Conservation (phyloP, 2,113 vertebrate species). For the Festucalex cinctus region DNA sequence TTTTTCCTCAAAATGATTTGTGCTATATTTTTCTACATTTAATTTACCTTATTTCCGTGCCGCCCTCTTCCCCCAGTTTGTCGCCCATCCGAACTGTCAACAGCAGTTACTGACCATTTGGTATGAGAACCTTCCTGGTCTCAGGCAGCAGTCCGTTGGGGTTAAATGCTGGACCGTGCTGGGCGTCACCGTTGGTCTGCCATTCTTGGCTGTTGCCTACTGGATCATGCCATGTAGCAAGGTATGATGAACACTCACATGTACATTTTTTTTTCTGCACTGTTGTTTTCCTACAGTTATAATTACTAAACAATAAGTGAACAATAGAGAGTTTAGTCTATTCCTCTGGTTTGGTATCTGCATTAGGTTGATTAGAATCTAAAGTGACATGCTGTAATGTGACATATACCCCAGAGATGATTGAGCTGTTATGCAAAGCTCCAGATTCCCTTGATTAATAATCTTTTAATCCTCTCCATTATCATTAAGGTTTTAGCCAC, state of each 20-base stretch:
- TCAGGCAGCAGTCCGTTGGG: slow-evolving; percentile 91
- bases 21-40: background rate
- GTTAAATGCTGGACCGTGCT: slow-evolving; percentile 96
- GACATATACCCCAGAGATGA: background rate
- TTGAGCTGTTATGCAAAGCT: background rate
- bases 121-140: slow-evolving; percentile 94
- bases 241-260: slow-evolving; percentile 71
- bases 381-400: background rate
- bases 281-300: background rate
- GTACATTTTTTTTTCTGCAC: too few relatives aligned
- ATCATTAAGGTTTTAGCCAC: background rate
- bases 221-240: slow-evolving; percentile 97
- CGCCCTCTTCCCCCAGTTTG: slow-evolving; percentile 75
- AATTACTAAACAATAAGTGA: background rate
- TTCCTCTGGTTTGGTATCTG: background rate
- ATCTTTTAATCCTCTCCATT: background rate
- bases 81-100: slow-evolving; percentile 97
- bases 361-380: background rate
- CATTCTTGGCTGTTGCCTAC: slow-evolving; percentile 93
- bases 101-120: slow-evolving; percentile 96
- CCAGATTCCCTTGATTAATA: background rate
- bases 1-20: background rate
- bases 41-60: background rate
- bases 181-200: slow-evolving; percentile 89
- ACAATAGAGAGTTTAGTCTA: background rate